These are phyloP conservation scores for Microcaecilia unicolor DNA, from an alignment of 2,797 vertebrate species.

Conservation along the genomic window DNA sequence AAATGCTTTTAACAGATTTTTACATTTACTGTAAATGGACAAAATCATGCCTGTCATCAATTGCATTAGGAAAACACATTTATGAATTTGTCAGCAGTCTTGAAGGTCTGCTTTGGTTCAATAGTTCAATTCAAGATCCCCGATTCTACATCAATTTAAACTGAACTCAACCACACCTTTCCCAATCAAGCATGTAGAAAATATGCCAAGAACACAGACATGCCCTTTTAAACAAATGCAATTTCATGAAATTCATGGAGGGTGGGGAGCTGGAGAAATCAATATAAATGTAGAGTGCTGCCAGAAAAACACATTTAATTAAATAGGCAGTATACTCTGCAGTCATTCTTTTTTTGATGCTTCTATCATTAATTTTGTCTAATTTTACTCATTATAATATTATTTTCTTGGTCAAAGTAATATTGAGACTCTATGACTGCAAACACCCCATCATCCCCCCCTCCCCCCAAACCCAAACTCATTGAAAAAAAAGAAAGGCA, in stretches of 20 bases:
- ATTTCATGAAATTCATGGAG: constrained; percentile 1
- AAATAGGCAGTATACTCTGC: constrained; percentile 1
- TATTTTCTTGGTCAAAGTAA: background rate
- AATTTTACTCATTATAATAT: background rate
- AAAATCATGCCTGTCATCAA: background rate
- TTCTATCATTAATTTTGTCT: background rate
- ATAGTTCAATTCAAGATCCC: constrained; percentile 4
- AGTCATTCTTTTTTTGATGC: background rate
- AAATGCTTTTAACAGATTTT: too few relatives aligned
- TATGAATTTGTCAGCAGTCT: background rate
- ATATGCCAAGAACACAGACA: background rate
- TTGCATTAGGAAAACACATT: constrained; percentile 3
- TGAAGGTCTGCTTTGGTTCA: constrained; percentile 2
- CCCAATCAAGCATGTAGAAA: background rate
- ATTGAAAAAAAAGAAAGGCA: too few relatives aligned
- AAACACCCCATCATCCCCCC: too few relatives aligned
- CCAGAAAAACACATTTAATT: constrained; percentile 3
- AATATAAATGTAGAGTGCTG: constrained; percentile 6
- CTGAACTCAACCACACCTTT: constrained; percentile 1
- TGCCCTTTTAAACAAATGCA: constrained; percentile 3
- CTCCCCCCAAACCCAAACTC: too few relatives aligned
- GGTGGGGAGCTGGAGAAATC: constrained; percentile 7
- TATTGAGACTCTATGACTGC: too few relatives aligned
- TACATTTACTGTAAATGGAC: background rate
- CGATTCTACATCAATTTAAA: constrained; percentile 8